Evolutionary conservation across 2,113 vertebrate genomes (phyloP).

Genomic region (Scartelaos histophorus): DNA sequence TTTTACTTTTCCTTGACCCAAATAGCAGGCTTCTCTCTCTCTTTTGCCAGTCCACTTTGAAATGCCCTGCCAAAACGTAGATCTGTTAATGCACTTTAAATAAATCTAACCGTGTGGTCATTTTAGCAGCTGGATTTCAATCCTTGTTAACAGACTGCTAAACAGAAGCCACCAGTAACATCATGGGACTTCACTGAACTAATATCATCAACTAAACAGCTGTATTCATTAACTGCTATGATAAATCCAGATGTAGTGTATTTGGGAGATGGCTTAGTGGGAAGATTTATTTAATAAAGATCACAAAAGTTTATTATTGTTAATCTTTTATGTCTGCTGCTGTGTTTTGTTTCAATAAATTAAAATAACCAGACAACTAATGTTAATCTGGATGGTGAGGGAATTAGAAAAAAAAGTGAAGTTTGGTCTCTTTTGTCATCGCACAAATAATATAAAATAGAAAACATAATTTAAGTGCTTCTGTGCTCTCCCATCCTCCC

Average conservation of each 20-base stretch:
- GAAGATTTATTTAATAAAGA: slow-evolving; percentile 58
- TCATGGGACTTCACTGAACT: slow-evolving; percentile 63
- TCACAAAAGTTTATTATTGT: slow-evolving; percentile 22
- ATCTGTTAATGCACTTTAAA: slow-evolving; percentile 29
- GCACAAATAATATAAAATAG: slow-evolving; percentile 11
- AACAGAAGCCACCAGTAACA: slow-evolving; percentile 35
- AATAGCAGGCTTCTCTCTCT: slow-evolving; percentile 24
- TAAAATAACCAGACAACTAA: background rate
- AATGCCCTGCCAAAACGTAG: slow-evolving; percentile 32
- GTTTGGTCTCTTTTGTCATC: background rate
- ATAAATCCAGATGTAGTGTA: slow-evolving; percentile 52
- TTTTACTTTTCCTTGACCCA: slow-evolving; percentile 54
- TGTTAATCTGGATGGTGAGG: background rate
- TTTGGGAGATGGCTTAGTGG: slow-evolving; percentile 45
- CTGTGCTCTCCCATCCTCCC: slow-evolving; percentile 15
- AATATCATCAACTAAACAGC: slow-evolving; percentile 62
- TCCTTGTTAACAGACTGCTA: slow-evolving; percentile 44
- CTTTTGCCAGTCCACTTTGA: slow-evolving; percentile 17
- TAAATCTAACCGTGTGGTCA: slow-evolving; percentile 42
- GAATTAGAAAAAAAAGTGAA: background rate
- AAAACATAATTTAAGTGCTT: slow-evolving; percentile 18
- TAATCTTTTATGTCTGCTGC: too few relatives aligned
- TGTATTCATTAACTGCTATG: slow-evolving; percentile 54
- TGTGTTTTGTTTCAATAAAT: background rate
- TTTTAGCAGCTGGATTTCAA: slow-evolving; percentile 33